Conservation (phyloP, 2,113 vertebrate genomes). For the Sula dactylatra region DNA sequence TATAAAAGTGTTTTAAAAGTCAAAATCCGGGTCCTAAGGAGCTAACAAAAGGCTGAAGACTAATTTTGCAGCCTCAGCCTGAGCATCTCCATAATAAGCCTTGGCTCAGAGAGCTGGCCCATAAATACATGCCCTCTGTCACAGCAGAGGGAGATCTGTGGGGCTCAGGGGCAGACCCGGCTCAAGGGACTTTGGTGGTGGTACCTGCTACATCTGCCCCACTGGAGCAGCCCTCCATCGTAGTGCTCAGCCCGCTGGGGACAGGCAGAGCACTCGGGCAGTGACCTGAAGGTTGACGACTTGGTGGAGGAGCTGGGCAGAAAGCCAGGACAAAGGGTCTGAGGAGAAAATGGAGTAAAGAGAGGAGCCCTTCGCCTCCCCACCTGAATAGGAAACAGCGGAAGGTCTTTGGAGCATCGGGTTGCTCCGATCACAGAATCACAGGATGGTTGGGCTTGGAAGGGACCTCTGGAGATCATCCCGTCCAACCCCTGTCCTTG, state of each 20-base stretch:
- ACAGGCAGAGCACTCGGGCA: neutral
- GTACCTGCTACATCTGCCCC: neutral
- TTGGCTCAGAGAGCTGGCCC: neutral
- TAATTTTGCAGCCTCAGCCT: neutral
- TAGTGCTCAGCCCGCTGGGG: neutral
- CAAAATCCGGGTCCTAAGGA: neutral
- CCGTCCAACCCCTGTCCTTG: too few species aligned
- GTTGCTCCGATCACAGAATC: neutral
- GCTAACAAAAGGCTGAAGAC: neutral
- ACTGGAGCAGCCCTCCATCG: neutral
- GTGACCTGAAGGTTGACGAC: neutral
- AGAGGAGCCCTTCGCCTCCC: neutral
- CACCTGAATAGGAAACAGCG: accelerated
- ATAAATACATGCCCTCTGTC: accelerated
- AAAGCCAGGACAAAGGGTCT: neutral
- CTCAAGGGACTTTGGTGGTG: neutral
- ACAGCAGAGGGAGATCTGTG: neutral
- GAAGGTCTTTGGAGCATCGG: neutral
- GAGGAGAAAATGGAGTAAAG: neutral
- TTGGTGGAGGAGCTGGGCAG: neutral
- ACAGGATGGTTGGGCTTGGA: too few species aligned
- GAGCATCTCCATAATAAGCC: neutral
- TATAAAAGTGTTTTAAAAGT: neutral
- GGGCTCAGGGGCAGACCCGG: neutral
- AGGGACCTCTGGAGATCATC: too few species aligned